Evolutionary conservation across 2,113 vertebrate genomes (phyloP), one percentile per base, ranked within the genome.

Genomic region (Apodemus sylvaticus): DNA sequence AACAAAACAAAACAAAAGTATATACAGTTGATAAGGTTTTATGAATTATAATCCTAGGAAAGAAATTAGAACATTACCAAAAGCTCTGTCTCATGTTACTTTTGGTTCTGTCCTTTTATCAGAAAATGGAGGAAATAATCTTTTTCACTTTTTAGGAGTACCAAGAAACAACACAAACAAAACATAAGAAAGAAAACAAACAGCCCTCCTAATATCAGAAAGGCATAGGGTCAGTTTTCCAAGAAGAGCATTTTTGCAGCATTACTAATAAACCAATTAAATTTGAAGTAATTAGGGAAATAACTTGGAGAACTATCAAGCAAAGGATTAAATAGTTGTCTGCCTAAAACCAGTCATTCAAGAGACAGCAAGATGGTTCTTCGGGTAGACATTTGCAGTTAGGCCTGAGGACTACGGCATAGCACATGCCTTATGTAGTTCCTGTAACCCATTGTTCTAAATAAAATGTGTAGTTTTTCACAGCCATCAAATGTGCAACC

Each of bases 401-500:
- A 85, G 42, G 53, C n/a, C 55, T 8, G 1, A 83, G 26, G n/a
- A 39, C 22, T 24, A 16, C n/a, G n/a, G 7, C 14, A 42, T 73
- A 62, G 24, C 60, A 26, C 39, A 8, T 87, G 20, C 22, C 68
- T 94, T 94, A 90, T 48, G 20, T 36, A 51, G 83, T 68, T 86
- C 5, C 39, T 66, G 14, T 31, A 24, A 51, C 31, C 26, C 60
- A 24, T 45, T 51, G 36, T 86, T 86, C 83, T 86, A 51, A 86
- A 70, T 92, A 94, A 81, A 94, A 90, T 94, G 51, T 90, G 13
- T 92, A 62, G 83, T 94, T 97, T 96, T 91, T 64, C 60, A 58
- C 79, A 53, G 83, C 79, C 58, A 86, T 60, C 29, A 90, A 64
- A 85, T 88, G 73, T 94, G 31, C 73, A 96, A 62, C 48, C 55